Conservation (phyloP, 2,113 vertebrate species). For the Dicrurus megarhynchus region DNA sequence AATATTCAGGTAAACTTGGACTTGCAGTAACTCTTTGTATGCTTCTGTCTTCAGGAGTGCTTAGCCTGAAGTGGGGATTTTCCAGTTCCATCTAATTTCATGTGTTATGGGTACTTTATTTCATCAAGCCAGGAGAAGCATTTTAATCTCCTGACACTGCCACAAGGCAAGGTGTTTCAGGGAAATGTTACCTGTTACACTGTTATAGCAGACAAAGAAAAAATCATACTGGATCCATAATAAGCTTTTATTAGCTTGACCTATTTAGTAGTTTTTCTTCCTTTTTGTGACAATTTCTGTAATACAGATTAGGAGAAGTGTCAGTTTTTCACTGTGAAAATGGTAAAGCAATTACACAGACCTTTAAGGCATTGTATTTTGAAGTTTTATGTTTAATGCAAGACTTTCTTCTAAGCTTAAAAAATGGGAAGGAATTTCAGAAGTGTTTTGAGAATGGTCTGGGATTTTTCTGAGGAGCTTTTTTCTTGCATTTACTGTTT, state of each 20-base stretch:
- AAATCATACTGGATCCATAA: background rate
- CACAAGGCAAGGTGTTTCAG: background rate
- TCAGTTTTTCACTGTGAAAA: background rate
- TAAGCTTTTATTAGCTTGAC: slow-evolving; percentile 31
- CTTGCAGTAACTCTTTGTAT: background rate
- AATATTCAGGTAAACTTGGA: background rate
- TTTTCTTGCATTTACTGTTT: slow-evolving; percentile 65
- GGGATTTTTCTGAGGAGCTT: background rate
- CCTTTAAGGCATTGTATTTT: background rate
- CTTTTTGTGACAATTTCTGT: background rate
- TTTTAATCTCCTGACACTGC: background rate
- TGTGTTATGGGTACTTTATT: background rate
- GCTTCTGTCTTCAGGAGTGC: background rate
- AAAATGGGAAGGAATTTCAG: background rate
- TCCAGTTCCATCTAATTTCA: background rate
- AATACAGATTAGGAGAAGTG: background rate
- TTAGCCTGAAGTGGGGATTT: background rate
- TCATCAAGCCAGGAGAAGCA: background rate
- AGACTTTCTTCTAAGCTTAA: background rate
- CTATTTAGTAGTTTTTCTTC: background rate
- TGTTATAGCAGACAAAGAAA: background rate
- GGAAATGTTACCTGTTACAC: background rate
- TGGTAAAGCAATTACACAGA: slow-evolving; percentile 16
- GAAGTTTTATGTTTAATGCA: background rate
- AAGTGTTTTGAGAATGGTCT: background rate